A percentile compares a stretch with the other conserved stretches of the same genome.
Conservation (phyloP, 2,888 invertebrate species). For the Harmothoe impar region DNA sequence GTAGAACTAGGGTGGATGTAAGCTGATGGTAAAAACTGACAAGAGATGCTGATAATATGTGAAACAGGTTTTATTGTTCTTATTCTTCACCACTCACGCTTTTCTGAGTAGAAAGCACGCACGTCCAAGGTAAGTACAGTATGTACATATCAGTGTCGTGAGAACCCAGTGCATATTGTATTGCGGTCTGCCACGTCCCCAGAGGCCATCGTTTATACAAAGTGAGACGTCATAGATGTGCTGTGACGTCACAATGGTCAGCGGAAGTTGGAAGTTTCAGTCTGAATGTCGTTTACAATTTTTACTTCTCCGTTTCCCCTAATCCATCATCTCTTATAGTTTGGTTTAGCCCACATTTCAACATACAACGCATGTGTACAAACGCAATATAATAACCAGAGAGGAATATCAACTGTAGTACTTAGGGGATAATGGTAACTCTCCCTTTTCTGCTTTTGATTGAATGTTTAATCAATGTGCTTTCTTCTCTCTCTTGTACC, state of each 20-base stretch:
- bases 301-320: conserved; percentile 6
- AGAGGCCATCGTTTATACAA: conserved; percentile 60
- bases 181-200: conserved; percentile 35
- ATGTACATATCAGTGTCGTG: conserved; percentile 47
- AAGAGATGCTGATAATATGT: conserved; percentile 10
- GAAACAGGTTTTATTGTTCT: conserved; percentile 60
- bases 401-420: background rate
- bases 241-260: conserved; percentile 39
- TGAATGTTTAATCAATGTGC: background rate
- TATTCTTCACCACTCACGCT: conserved; percentile 50
- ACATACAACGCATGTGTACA: conserved; percentile 57
- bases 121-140: conserved; percentile 51
- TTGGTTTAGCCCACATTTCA: conserved; percentile 2
- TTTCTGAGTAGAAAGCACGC: conserved; percentile 57
- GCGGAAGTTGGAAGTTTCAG: conserved; percentile 9
- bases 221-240: conserved; percentile 37
- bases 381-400: conserved; percentile 34
- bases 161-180: conserved; percentile 43
- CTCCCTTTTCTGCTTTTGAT: background rate
- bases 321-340: conserved; percentile 21
- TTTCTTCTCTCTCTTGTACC: background rate
- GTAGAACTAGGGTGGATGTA: no score
- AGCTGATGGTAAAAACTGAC: no score
- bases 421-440: background rate
- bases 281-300: conserved; percentile 32